These are phyloP conservation scores for Adineta ricciae DNA, from an alignment of 2,888 invertebrate species.

Conservation along the genomic window DNA sequence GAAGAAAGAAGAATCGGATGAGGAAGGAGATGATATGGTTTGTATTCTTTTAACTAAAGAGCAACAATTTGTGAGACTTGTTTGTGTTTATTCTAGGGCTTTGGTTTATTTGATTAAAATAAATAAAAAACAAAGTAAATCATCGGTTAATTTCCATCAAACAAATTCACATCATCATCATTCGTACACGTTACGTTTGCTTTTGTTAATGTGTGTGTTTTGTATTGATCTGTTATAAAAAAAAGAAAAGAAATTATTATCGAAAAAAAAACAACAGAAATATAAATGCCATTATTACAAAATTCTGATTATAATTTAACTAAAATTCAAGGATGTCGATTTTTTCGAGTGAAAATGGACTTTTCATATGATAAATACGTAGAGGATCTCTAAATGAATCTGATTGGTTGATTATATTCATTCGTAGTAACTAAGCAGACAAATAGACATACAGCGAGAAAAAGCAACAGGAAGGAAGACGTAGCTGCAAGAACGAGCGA, in stretches of 20 bases:
- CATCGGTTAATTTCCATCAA: neutral
- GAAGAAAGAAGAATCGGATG: neutral
- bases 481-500: conserved; percentile 5
- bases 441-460: neutral
- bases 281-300: neutral
- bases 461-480: neutral
- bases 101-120: conserved; percentile 1
- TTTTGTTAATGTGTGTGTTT: conserved; percentile 9
- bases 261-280: neutral
- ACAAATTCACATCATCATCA: conserved; percentile 5
- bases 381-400: neutral
- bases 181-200: neutral
- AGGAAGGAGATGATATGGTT: conserved; percentile 1
- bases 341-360: neutral
- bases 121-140: neutral
- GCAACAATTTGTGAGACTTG: neutral
- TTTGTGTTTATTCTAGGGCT: neutral
- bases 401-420: neutral
- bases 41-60: neutral
- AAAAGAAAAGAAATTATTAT: neutral
- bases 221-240: conserved; percentile 13
- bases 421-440: neutral
- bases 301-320: neutral
- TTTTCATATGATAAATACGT: neutral
- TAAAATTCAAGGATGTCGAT: neutral